A percentile compares a stretch with the other conserved stretches of the same genome.
phyloP scores from a whole-genome alignment of 2,113 vertebrate species.

The Benitochromis conjunctus region DNA sequence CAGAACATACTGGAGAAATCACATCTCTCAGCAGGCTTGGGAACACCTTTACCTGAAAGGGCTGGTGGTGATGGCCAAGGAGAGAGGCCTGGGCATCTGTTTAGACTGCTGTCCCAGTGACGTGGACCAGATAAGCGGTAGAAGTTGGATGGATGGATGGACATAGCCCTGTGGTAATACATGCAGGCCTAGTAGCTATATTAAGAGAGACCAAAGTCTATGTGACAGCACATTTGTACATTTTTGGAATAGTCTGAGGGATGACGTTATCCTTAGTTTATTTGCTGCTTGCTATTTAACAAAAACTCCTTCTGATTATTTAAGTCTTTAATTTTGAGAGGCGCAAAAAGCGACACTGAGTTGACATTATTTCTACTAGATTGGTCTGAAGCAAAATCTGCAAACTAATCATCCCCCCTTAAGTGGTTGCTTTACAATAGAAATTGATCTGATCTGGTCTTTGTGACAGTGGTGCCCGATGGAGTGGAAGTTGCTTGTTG shows the following conservation, averaged over 20 bases:
- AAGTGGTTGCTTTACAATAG: background rate
- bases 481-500: background rate
- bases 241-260: background rate
- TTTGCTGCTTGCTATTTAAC: background rate
- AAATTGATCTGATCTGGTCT: background rate
- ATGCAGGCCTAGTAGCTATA: background rate
- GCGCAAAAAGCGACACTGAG: too few species aligned
- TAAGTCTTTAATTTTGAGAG: too few species aligned
- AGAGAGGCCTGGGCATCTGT: background rate
- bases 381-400: too few species aligned
- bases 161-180: background rate
- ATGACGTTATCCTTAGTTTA: background rate
- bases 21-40: background rate
- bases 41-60: background rate
- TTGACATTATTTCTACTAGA: too few species aligned
- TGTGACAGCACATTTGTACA: background rate
- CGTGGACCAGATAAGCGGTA: accelerated
- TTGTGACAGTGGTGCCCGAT: background rate
- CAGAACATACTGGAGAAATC: accelerated
- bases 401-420: background rate
- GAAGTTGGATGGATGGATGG: background rate
- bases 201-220: background rate
- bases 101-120: background rate
- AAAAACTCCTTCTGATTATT: too few species aligned
- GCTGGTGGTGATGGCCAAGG: background rate